Conservation (phyloP, 2,888 invertebrate genomes). For the Camponotus fellah region DNA sequence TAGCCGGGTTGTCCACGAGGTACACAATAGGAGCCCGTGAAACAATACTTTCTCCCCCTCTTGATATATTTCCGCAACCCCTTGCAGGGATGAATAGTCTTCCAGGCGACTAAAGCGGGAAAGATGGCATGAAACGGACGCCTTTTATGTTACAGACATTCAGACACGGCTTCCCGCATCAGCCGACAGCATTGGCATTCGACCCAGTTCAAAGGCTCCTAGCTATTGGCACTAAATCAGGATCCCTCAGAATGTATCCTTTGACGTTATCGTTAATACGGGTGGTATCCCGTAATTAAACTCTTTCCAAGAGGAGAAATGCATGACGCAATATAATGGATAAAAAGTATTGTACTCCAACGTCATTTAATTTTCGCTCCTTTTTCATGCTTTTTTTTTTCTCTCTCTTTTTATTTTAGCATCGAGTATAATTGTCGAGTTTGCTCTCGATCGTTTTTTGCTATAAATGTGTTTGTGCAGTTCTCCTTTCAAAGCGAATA, state of each 20-base stretch:
- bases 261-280: conserved; percentile 84
- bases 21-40: conserved; percentile 51
- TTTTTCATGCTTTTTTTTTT: background rate
- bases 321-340: background rate
- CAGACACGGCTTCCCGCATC: conserved; percentile 99
- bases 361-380: background rate
- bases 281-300: conserved; percentile 26
- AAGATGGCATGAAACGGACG: conserved; percentile 73
- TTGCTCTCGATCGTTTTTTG: background rate
- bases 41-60: conserved; percentile 65
- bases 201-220: conserved; percentile 99
- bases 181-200: conserved; percentile 98
- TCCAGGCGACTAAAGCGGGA: conserved; percentile 67
- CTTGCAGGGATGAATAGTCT: conserved; percentile 69
- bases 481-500: background rate
- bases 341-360: background rate
- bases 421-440: background rate
- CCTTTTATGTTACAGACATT: conserved; percentile 92
- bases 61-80: conserved; percentile 60
- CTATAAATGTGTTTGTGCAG: background rate
- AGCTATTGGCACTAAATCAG: conserved; percentile 98
- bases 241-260: conserved; percentile 98
- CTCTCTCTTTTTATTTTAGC: background rate
- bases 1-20: conserved; percentile 59
- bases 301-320: background rate